These are phyloP conservation scores for Indri indri DNA, from an alignment of 2,113 vertebrate genomes.

Conservation along the genomic window DNA sequence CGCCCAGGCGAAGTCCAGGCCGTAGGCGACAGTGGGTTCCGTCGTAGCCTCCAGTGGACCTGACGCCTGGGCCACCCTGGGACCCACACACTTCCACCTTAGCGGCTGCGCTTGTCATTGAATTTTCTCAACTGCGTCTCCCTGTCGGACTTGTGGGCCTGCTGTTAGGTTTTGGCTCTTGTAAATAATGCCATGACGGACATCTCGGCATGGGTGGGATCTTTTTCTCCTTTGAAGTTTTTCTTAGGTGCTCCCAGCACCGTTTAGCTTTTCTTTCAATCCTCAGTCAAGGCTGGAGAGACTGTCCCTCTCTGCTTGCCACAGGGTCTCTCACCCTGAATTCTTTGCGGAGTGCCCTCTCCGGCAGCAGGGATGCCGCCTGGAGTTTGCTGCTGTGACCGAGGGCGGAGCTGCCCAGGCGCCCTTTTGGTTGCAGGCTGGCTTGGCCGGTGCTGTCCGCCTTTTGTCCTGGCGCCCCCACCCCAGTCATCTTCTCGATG, in stretches of 20 bases:
- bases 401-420: rapidly evolving
- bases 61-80: rapidly evolving
- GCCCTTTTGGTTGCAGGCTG: neutral
- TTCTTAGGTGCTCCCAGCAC: neutral
- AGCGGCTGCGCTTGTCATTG: rapidly evolving
- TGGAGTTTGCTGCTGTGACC: neutral
- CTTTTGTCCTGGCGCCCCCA: neutral
- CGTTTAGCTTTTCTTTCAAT: neutral
- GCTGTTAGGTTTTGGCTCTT: neutral
- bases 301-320: neutral
- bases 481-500: conserved; percentile 66
- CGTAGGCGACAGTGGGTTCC: neutral
- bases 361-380: too few species aligned
- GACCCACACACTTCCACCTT: neutral
- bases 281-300: neutral
- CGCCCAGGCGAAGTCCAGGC: neutral
- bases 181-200: rapidly evolving
- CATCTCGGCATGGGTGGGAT: neutral
- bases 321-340: neutral
- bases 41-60: rapidly evolving
- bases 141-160: neutral
- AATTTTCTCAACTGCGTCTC: rapidly evolving
- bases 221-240: neutral
- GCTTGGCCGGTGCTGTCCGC: neutral
- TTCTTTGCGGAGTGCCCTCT: neutral